phyloP scores from a whole-genome alignment of 2,113 vertebrate species.

The Phrynosoma platyrhinos region DNA sequence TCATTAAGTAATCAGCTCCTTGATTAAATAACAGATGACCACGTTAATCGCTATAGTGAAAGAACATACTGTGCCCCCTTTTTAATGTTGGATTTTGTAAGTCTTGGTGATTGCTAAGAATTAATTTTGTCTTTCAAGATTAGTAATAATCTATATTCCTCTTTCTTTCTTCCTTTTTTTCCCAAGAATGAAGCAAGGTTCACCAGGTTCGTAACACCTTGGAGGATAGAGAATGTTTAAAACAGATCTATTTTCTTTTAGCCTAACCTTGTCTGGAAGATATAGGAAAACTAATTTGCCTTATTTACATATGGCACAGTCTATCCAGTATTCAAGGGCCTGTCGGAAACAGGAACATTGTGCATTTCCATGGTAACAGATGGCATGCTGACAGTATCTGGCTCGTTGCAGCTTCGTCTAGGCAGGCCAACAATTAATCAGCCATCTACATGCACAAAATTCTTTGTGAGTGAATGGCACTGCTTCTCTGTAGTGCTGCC shows the following conservation, averaged over 20 bases:
- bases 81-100: slow-evolving; percentile 69
- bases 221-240: slow-evolving; percentile 81
- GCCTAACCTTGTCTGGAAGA: slow-evolving; percentile 87
- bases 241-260: slow-evolving; percentile 86
- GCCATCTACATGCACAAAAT: slow-evolving; percentile 89
- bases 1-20: not conserved
- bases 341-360: slow-evolving; percentile 89
- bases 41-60: slow-evolving; percentile 28
- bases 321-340: slow-evolving; percentile 88
- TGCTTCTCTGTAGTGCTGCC: slow-evolving; percentile 86
- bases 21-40: slow-evolving; percentile 33
- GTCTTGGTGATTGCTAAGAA: slow-evolving; percentile 64
- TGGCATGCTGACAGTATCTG: slow-evolving; percentile 91
- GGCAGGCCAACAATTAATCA: slow-evolving; percentile 91
- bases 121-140: slow-evolving; percentile 73
- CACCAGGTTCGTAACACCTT: slow-evolving; percentile 68
- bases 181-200: slow-evolving; percentile 67
- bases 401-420: slow-evolving; percentile 89
- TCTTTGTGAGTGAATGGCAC: slow-evolving; percentile 89
- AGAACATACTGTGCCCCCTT: slow-evolving; percentile 44
- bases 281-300: slow-evolving; percentile 91
- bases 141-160: slow-evolving; percentile 61
- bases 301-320: slow-evolving; percentile 92
- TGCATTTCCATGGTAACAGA: slow-evolving; percentile 93
- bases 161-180: slow-evolving; percentile 60